Evolutionary conservation across 1,140 invertebrate genomes (phyloP).

Genomic region (Tetramorium parvispinum): DNA sequence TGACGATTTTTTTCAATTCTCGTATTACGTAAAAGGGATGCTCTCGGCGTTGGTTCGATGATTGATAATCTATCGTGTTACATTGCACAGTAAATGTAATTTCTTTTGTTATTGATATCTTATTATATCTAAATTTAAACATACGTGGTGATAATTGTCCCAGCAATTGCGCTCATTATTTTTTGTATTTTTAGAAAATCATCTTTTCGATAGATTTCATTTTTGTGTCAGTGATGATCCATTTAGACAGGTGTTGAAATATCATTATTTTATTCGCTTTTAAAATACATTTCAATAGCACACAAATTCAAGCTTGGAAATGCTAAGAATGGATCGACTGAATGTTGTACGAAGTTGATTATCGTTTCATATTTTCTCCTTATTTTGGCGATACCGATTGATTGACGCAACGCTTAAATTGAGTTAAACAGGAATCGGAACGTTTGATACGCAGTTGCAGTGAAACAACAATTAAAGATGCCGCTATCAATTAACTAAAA

Average conservation of each 20-base stretch:
- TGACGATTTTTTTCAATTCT: slow-evolving; percentile 35
- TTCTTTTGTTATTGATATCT: not conserved
- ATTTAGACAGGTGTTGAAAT: not conserved
- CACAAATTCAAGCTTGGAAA: not conserved
- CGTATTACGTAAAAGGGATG: slow-evolving; percentile 3
- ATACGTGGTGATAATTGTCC: not conserved
- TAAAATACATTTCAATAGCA: not conserved
- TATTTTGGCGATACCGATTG: not conserved
- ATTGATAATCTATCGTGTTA: not conserved
- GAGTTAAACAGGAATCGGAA: slow-evolving; percentile 20
- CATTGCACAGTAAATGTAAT: not conserved
- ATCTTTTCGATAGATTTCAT: not conserved
- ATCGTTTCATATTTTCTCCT: not conserved
- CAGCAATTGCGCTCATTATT: not conserved
- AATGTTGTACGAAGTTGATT: not conserved
- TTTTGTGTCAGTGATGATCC: not conserved
- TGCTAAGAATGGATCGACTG: no score
- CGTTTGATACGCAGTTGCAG: not conserved
- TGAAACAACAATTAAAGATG: not conserved
- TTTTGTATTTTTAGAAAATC: not conserved
- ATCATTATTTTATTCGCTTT: not conserved
- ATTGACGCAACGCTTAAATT: slow-evolving; percentile 11
- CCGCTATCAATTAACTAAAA: slow-evolving; percentile 18
- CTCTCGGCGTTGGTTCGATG: not conserved
- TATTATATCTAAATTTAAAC: not conserved